Percentiles rank a stretch among this genome's conserved stretches.
Conservation (phyloP, 2,888 invertebrate species). For the Saturnia japonica region DNA sequence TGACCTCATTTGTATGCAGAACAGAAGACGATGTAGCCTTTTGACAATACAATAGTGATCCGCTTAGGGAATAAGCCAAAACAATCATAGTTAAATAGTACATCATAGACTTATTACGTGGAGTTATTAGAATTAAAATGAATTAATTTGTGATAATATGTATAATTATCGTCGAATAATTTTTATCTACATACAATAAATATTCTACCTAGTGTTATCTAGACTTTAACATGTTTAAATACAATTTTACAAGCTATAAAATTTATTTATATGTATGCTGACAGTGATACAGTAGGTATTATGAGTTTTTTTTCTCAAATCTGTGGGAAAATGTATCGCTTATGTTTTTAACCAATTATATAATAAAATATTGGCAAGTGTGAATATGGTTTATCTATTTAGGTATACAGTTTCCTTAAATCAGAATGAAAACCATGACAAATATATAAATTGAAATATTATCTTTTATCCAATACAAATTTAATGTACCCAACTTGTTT, state of each 20-base stretch:
- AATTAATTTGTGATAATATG: conserved; percentile 17
- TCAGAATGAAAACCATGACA: background rate
- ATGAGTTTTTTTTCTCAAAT: no score
- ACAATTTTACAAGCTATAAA: background rate
- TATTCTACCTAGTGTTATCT: conserved; percentile 12
- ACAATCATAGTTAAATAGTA: conserved; percentile 25
- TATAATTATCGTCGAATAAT: conserved; percentile 21
- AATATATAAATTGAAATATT: background rate
- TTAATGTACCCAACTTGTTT: background rate
- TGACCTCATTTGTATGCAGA: conserved; percentile 58
- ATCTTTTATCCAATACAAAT: background rate
- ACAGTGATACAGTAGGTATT: background rate
- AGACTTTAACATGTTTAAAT: conserved; percentile 3
- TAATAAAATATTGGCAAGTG: background rate
- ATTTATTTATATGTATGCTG: background rate
- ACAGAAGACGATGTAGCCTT: conserved; percentile 25
- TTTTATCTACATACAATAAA: conserved; percentile 26
- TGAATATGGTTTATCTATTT: background rate
- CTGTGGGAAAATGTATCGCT: background rate
- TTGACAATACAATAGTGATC: conserved; percentile 44
- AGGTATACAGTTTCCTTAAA: background rate
- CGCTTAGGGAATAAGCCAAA: conserved; percentile 34
- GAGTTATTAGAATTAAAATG: conserved; percentile 14
- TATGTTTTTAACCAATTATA: background rate
- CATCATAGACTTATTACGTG: background rate